Percentiles rank a stretch among this genome's conserved stretches.
Conservation (phyloP, 2,888 invertebrate species). For the Cacoxenus indagator region DNA sequence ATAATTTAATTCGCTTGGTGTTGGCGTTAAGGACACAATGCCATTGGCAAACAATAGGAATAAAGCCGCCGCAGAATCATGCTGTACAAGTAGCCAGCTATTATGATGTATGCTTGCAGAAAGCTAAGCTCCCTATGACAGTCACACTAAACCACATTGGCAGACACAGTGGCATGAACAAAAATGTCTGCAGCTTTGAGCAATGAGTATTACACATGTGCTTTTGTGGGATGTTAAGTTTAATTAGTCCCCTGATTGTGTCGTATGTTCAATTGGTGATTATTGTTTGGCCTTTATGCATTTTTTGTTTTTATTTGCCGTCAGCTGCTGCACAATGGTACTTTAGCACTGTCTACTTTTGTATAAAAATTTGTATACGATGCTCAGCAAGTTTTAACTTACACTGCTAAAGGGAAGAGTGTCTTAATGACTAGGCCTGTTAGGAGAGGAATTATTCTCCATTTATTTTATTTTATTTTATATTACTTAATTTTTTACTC, state of each 20-base stretch:
- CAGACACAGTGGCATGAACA: neutral
- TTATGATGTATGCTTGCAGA: neutral
- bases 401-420: too few species aligned
- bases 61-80: neutral
- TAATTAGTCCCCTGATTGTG: conserved; percentile 42
- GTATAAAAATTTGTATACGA: too few species aligned
- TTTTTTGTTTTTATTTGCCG: neutral
- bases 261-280: conserved; percentile 23
- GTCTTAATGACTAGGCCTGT: too few species aligned
- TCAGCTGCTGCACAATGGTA: conserved; percentile 24
- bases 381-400: too few species aligned
- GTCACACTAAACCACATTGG: neutral
- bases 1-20: neutral
- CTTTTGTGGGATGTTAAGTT: conserved; percentile 49
- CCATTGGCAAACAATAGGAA: neutral
- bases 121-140: neutral
- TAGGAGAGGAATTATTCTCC: too few species aligned
- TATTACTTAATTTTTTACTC: too few species aligned
- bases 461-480: too few species aligned
- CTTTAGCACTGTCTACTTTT: neutral
- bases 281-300: neutral
- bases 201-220: conserved; percentile 26
- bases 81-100: neutral
- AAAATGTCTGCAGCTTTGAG: neutral
- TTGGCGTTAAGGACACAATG: neutral